Base-by-base conservation (phyloP, 2,797 vertebrate genomes). In the Sebastes jordani region DNA sequence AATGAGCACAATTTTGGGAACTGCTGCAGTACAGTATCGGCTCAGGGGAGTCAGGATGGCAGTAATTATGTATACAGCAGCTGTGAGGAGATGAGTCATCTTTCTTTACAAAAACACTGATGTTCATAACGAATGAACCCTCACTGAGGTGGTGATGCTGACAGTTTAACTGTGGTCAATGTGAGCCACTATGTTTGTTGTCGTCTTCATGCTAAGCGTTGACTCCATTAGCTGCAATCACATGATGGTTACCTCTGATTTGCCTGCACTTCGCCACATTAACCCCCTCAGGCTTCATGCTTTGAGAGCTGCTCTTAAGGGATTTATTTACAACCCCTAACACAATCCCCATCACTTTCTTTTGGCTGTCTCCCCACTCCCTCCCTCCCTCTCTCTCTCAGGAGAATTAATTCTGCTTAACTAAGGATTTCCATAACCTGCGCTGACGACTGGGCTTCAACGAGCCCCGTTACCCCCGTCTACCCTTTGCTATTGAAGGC, bases 281-380 rank as follows among this genome's bases (percentile, higher is more conserved):
- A 89, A 78, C 20, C n/a, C 49, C 25, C 49, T 29, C 18, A 22
- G 58, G 52, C 78, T 71, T 71, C 42, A 46, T 70, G 72, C 74
- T 87, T 73, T 74, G 67, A 77, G 70, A 86, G 81, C 81, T 80
- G 71, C 83, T 88, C 82, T 90, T 52, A 76, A 83, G 62, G 77
- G 89, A 93, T 90, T 93, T 93, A 91, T 89, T 92, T 84, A 86
- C 89, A 83, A 80, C 86, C 83, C 83, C 81, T 38, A 29, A 78
- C 80, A 70, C 62, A 70, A 75, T 81, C 65, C 70, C 62, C 46
- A 58, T 52, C 76, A 67, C 86, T 87, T 82, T 74, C 74, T 67
- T 76, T 46, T 2, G 16, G 52, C 74, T 71, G 54, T 73, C 70
- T 29, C 71, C 23, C 23, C 38, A 14, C 73, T 62, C 38, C 18